Evolutionary conservation across 1,140 invertebrate species (phyloP), one percentile per base, ranked within the genome.

Genomic region (Psix sp.): DNA sequence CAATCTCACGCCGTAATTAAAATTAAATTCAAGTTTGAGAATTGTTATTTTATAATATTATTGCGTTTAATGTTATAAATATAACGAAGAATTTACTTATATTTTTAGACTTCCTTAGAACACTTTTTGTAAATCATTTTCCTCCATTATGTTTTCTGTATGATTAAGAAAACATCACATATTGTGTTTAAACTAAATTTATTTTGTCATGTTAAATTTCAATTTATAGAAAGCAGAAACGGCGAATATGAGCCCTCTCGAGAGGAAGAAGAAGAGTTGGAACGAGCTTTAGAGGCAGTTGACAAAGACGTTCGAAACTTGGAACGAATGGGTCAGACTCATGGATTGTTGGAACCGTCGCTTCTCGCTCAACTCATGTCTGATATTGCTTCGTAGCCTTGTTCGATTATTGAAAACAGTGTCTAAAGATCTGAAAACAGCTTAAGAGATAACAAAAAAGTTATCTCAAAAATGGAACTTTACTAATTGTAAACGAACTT

Each of bases 251-350:
- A 91, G 78, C 90, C 92, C 1, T 89, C 92, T 20, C 90, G 92
- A 75, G 94, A 94, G 78, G 94, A 95, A 81, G 92, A 93, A 24
- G 94, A 95, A 74, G 94, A 95, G 81, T 83, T 95, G 73, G 94
- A 95, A 82, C 90, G 94, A 39, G 94, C 94, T 5, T 83, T 96
- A 35, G 94, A 95, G 74, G 93, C 92, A 11, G 94, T 95, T 35
- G 90, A 94, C 78, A 92, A 93, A 80, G 92, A 93, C 76, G 91
- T 93, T n/a, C 90, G 92, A 78, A 92, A 91, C 62, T 84, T 94
- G 73, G 91, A 93, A 80, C 92, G 92, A 84, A 89, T 93, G 81
- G 91, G 91, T 36, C 90, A 90, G 63, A 88, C 90, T 5, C 91
- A 92, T 72, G 88, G 89, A 52, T 77, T 90, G 21, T 77, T 90